Conservation (phyloP, 2,113 vertebrate genomes). For the Paradisaea rubra region DNA sequence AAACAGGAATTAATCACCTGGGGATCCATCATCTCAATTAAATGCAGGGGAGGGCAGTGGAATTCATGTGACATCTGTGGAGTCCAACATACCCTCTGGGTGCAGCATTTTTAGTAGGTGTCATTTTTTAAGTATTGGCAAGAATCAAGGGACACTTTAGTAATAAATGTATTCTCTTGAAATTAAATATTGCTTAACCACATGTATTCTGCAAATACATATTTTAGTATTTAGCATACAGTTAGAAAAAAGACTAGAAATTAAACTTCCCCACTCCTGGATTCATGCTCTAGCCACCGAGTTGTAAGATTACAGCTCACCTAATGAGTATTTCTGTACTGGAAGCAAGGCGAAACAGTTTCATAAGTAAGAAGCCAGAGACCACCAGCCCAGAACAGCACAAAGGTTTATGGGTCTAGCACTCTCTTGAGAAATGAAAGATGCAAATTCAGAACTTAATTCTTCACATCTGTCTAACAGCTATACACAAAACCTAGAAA, state of each 20-base stretch:
- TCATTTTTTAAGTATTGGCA: neutral
- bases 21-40: neutral
- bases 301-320: neutral
- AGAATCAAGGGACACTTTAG: neutral
- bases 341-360: neutral
- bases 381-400: neutral
- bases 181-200: neutral
- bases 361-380: neutral
- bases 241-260: neutral
- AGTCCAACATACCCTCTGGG: neutral
- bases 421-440: neutral
- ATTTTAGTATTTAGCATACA: neutral
- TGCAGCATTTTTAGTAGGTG: neutral
- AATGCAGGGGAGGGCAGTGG: neutral
- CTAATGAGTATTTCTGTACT: neutral
- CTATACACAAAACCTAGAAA: neutral
- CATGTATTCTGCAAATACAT: neutral
- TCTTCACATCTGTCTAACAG: neutral
- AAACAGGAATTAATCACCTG: neutral
- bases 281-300: neutral
- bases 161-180: neutral
- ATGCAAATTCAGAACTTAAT: neutral
- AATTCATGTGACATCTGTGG: neutral
- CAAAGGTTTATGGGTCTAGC: neutral
- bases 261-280: neutral